Evolutionary conservation across 1,140 invertebrate genomes (phyloP).

Genomic region (Lutraria rhynchaena): DNA sequence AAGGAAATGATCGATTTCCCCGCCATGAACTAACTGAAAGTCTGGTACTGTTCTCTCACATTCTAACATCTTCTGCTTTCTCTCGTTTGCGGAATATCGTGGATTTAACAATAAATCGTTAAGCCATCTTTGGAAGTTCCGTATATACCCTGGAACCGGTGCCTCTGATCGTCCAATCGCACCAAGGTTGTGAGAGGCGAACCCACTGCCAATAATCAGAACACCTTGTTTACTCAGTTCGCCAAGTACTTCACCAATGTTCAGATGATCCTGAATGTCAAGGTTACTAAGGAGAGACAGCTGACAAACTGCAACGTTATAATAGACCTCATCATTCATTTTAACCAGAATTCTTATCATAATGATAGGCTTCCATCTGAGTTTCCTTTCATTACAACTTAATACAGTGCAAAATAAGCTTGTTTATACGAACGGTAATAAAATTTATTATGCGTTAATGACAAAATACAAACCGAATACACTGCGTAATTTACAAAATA

Average conservation of each 20-base stretch:
- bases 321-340: too few species aligned
- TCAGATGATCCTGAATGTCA: constrained; percentile 61
- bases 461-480: too few species aligned
- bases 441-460: too few species aligned
- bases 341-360: too few species aligned
- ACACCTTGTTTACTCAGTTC: constrained; percentile 62
- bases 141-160: constrained; percentile 43
- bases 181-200: constrained; percentile 67
- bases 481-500: too few species aligned
- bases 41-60: not conserved
- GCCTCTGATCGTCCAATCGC: not conserved
- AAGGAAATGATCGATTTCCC: not conserved
- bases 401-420: too few species aligned
- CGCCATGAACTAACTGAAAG: not conserved
- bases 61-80: not conserved
- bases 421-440: too few species aligned
- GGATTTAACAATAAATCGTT: constrained; percentile 64
- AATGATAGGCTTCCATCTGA: too few species aligned
- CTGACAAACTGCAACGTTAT: constrained; percentile 67
- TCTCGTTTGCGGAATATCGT: constrained; percentile 39
- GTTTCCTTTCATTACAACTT: too few species aligned
- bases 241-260: constrained; percentile 67
- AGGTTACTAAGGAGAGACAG: constrained; percentile 68
- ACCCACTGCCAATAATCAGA: constrained; percentile 71
- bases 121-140: constrained; percentile 64